A percentile compares a stretch with the other conserved stretches of the same genome.
phyloP scores from a whole-genome alignment of 2,888 invertebrate species.

The Rhabditophanes sp. region DNA sequence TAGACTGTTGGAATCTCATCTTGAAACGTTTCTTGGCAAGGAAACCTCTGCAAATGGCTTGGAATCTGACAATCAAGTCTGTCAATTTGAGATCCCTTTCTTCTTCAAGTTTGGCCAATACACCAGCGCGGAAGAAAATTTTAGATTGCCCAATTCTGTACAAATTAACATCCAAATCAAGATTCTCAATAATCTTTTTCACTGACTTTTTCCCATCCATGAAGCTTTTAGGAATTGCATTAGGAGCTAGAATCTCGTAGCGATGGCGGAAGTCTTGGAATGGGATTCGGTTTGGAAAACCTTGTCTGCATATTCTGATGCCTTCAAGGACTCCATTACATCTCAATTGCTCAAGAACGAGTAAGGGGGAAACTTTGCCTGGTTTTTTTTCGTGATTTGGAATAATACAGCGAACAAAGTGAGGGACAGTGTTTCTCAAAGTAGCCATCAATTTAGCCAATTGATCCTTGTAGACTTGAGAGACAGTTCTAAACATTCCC shows the following conservation, averaged over 20 bases:
- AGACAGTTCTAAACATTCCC: slow-evolving; percentile 93
- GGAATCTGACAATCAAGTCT: slow-evolving; percentile 90
- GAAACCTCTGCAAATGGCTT: slow-evolving; percentile 84
- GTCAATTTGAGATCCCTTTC: slow-evolving; percentile 91
- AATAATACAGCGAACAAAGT: slow-evolving; percentile 98
- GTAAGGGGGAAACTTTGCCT: slow-evolving; percentile 86
- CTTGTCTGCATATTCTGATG: slow-evolving; percentile 95
- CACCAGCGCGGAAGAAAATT: slow-evolving; percentile 97
- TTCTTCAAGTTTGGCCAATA: slow-evolving; percentile 92
- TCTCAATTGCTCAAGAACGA: slow-evolving; percentile 87
- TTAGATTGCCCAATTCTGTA: slow-evolving; percentile 96
- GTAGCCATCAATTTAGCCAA: slow-evolving; percentile 75
- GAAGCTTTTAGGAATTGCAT: slow-evolving; percentile 92
- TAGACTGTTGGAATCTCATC: slow-evolving; percentile 86
- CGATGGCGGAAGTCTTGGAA: slow-evolving; percentile 91
- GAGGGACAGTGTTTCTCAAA: slow-evolving; percentile 83
- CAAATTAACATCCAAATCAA: slow-evolving; percentile 86
- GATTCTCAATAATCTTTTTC: slow-evolving; percentile 60
- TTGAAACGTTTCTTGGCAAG: slow-evolving; percentile 74
- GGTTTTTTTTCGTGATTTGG: slow-evolving; percentile 98
- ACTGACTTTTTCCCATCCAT: slow-evolving; percentile 99
- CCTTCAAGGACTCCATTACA: slow-evolving; percentile 99
- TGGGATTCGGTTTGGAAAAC: slow-evolving; percentile 95
- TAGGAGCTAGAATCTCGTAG: slow-evolving; percentile 91
- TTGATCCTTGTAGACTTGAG: slow-evolving; percentile 96